These are phyloP conservation scores for Perca schrenkii DNA, from an alignment of 2,113 vertebrate genomes.

Conservation along the genomic window DNA sequence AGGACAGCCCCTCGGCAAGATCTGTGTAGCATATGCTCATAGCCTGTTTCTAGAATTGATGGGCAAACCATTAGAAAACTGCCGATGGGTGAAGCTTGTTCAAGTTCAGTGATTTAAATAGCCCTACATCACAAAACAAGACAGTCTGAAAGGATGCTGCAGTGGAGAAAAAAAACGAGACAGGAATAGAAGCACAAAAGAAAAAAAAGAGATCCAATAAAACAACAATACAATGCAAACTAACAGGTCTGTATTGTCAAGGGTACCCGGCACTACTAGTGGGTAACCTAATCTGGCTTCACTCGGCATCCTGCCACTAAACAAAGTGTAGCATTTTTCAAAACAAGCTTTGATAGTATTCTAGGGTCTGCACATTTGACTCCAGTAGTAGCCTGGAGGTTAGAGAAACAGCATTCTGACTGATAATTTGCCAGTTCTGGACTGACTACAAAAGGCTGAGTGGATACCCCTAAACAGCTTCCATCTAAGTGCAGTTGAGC, in stretches of 20 bases:
- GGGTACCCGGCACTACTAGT: conserved; percentile 7
- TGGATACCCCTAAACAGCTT: conserved; percentile 41
- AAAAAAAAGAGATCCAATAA: conserved; percentile 1
- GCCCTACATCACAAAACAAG: conserved; percentile 11
- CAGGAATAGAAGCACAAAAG: background rate
- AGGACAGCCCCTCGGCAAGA: conserved; percentile 40
- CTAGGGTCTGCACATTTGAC: conserved; percentile 42
- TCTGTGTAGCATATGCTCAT: conserved; percentile 27
- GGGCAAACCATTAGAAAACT: conserved; percentile 32
- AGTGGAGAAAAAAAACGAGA: background rate
- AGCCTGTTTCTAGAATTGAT: conserved; percentile 17
- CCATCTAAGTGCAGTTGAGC: conserved; percentile 61
- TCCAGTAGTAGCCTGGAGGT: conserved; percentile 38
- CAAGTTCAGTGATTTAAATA: conserved; percentile 44
- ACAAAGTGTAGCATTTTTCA: conserved; percentile 51
- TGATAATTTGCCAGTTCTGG: conserved; percentile 58
- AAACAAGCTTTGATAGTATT: conserved; percentile 54
- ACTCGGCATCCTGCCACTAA: conserved; percentile 32
- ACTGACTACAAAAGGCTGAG: conserved; percentile 50
- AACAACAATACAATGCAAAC: background rate
- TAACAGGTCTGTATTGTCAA: conserved; percentile 16
- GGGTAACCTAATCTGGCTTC: conserved; percentile 36
- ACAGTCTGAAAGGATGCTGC: background rate
- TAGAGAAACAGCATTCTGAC: conserved; percentile 43
- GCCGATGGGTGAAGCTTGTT: conserved; percentile 6